Evolutionary conservation across 2,797 vertebrate genomes (phyloP), one percentile per base, ranked within the genome.

Genomic region (Chelon auratus): DNA sequence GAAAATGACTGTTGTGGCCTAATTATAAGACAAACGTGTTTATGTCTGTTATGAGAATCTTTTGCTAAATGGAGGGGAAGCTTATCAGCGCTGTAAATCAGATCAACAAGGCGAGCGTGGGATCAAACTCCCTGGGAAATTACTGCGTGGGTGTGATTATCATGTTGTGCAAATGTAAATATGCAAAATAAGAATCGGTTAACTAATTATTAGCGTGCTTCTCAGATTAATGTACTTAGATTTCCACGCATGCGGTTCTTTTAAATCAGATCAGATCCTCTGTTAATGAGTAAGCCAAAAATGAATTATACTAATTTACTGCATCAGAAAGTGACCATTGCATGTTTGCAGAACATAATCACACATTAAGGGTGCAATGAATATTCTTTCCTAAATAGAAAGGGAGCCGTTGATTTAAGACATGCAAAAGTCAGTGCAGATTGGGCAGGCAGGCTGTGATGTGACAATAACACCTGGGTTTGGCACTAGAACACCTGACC

Each of bases 1-100:
- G 5, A 40, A 48, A 33, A 22, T 6, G 22, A 24, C 22, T 22
- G 26, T 8, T 64, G 14, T 0, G 1, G 4, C n/a, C 3, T 3
- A 1, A 14, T 18, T 5, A 4, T 1, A 1, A 3, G 59, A 48
- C 18, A 50, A 71, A 39, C 22, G 15, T 1, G 24, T 8, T 45
- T 11, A 18, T n/a, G 18, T 20, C n/a, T 48, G n/a, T 48, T n/a
- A 2, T 3, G 20, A 9, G 15, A 43, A 26, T 20, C 30, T 64
- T 30, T 65, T 53, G 18, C 4, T 10, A 4, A 54, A 51, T 9
- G 6, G 65, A 36, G 22, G 0, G 0, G n/a, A 61, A 30, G 17
- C 4, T 64, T 81, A 83, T 82, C 59, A 9, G 9, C n/a, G 11
- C 26, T 64, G 39, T 82, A 77, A 70, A 82, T 72, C 64, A 54